Evolutionary conservation across 2,113 vertebrate genomes (phyloP), one percentile per base, ranked within the genome.

Genomic region (Laterallus jamaicensis): DNA sequence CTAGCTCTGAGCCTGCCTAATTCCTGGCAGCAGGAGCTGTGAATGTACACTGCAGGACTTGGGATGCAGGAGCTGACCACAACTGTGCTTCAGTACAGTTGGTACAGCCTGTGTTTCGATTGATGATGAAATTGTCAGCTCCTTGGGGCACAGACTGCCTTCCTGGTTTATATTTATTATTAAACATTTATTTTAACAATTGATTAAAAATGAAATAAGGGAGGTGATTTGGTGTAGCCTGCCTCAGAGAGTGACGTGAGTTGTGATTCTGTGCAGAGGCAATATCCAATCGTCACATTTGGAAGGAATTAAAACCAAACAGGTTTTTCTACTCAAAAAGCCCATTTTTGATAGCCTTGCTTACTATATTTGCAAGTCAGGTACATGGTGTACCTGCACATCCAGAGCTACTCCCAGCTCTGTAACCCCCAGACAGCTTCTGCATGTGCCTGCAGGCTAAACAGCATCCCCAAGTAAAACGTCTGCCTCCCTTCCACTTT

Each of bases 1-100:
- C 15, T 5, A 63, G 18, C 58, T 73, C n/a, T 25, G 66, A 44
- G 49, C 31, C 35, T 62, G 15, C 40, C 29, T 14, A 15, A 64
- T 47, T 54, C 29, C 60, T 4, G 7, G 24, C 24, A 6, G 32
- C 3, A 1, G 29, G 70, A 66, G 75, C 66, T 52, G 24, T 39
- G 59, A 52, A 28, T 15, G 32, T 35, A 49, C 1, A 4, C 58
- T 71, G 58, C 28, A 73, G 68, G 77, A 37, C 6, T 29, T 0
- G 0, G n/a, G 54, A 25, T 40, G 19, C 6, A 10, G 0, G 3
- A 42, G 35, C 12, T n/a, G 50, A 47, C 21, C 9, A 4, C 44
- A 49, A 0, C 39, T 84, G 60, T 28, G 19, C 59, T 12, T 47
- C 3, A 1, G n/a, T n/a, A n/a, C n/a, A n/a, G n/a, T n/a, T n/a